A percentile compares a stretch with the other conserved stretches of the same genome.
Evolutionary conservation across 2,888 invertebrate genomes (phyloP).

Genomic region (Pristionchus mayeri): DNA sequence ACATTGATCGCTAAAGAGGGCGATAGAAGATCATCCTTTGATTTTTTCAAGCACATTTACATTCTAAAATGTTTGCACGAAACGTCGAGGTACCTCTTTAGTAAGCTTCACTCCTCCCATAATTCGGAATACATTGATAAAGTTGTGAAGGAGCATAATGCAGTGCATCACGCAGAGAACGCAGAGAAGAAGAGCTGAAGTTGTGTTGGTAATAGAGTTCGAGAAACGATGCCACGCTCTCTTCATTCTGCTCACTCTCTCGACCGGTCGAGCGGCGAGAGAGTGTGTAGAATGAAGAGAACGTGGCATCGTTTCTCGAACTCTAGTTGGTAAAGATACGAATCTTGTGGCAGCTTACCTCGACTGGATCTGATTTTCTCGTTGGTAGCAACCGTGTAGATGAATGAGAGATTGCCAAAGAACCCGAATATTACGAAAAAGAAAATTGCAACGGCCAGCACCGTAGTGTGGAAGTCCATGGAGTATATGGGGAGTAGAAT

Average conservation of each 20-base stretch:
- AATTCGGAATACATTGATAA: background rate
- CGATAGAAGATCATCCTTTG: too few species aligned
- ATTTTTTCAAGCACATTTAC: too few species aligned
- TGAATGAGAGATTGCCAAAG: background rate
- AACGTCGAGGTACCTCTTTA: background rate
- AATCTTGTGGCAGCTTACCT: background rate
- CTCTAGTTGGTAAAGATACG: too few species aligned
- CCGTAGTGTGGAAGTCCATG: background rate
- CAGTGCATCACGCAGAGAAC: background rate
- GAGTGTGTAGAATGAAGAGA: too few species aligned
- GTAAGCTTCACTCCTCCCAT: background rate
- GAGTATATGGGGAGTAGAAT: too few species aligned
- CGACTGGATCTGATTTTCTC: background rate
- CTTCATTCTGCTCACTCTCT: too few species aligned
- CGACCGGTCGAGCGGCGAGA: too few species aligned
- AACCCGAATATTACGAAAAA: background rate
- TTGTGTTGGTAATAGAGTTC: too few species aligned
- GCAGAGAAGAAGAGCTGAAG: background rate
- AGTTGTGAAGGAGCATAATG: background rate
- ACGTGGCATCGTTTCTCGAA: too few species aligned
- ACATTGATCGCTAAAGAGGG: too few species aligned
- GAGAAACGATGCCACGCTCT: too few species aligned
- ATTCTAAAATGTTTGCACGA: too few species aligned
- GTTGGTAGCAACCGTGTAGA: background rate
- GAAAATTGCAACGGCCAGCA: background rate